Base-by-base conservation (phyloP, 2,797 vertebrate genomes). In the Crocodylus rhombifer region DNA sequence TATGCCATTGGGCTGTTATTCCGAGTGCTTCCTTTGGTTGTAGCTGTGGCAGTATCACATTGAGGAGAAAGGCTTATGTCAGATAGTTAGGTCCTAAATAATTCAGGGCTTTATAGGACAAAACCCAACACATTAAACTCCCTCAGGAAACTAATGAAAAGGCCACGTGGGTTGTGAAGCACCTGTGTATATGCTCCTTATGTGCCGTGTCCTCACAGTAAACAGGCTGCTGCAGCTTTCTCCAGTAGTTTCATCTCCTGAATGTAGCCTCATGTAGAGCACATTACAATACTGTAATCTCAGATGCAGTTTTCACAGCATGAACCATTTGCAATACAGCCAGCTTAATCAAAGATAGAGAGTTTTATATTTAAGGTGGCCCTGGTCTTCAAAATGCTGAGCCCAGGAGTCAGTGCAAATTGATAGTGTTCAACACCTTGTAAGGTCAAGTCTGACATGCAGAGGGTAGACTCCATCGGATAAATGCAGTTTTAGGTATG, bases 291-390 rank as follows among this genome's bases (percentile, higher is more conserved):
- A 82, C 33, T 1, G 0, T 77, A 71, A 92, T 90, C 80, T 90
- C 83, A 86, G 56, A 71, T 0, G 3, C 82, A 81, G 4, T 92
- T 93, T 93, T 88, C 95, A 92, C 92, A 89, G 88, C 90, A 28
- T 55, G 60, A 62, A n/a, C 28, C 92, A 80, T 92, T 95, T 97
- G 89, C 82, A 55, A 74, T 65, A 84, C 42, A 92, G 92, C 67
- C 80, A 36, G 42, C 51, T 51, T 5, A 90, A 81, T 10, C 13
- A 86, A 74, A 87, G 81, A 78, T 57, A 0, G 1, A 86, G 36
- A 80, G 65, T 4, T 2, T 63, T 90, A 14, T 58, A 90, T 86
- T 93, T 87, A 86, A 94, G 23, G 6, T 74, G 82, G 84, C 14
- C 62, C 67, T 81, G 80, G 42, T 85, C 84, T 62, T 67, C 65